These are phyloP conservation scores for Athrips mouffetella DNA, from an alignment of 2,888 invertebrate species.

Conservation along the genomic window DNA sequence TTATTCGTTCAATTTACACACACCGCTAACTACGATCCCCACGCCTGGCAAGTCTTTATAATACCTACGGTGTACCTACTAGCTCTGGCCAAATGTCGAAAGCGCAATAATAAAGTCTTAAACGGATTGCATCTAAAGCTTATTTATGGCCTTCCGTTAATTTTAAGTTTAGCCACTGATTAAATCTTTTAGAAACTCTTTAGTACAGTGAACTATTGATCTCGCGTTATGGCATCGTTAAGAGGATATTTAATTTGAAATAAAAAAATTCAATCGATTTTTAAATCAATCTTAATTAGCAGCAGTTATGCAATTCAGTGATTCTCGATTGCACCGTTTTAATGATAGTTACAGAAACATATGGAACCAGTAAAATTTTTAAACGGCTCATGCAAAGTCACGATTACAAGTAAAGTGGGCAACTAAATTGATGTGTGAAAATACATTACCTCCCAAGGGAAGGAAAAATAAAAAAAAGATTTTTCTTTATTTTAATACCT, in stretches of 20 bases:
- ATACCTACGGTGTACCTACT: too few species aligned
- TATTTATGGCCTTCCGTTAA: background rate
- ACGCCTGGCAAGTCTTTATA: background rate
- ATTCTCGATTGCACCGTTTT: background rate
- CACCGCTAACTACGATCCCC: background rate
- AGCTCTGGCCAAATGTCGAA: slow-evolving; percentile 24
- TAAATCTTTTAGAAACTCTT: background rate
- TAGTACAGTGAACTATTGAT: slow-evolving; percentile 12
- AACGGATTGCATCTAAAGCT: slow-evolving; percentile 29
- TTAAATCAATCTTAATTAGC: background rate
- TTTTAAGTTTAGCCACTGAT: background rate
- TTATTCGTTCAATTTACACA: too few species aligned
- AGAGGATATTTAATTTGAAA: background rate
- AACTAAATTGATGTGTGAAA: too few species aligned
- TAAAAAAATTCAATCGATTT: background rate
- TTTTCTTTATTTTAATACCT: too few species aligned
- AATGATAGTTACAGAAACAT: too few species aligned
- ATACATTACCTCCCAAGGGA: too few species aligned
- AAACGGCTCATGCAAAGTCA: too few species aligned
- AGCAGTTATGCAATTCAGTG: background rate
- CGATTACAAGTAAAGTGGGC: too few species aligned
- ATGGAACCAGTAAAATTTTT: too few species aligned
- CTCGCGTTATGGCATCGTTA: background rate
- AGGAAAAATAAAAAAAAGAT: too few species aligned
- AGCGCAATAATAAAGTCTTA: slow-evolving; percentile 45